Base-by-base conservation (phyloP, 2,113 vertebrate species). In the Argyrosomus japonicus region DNA sequence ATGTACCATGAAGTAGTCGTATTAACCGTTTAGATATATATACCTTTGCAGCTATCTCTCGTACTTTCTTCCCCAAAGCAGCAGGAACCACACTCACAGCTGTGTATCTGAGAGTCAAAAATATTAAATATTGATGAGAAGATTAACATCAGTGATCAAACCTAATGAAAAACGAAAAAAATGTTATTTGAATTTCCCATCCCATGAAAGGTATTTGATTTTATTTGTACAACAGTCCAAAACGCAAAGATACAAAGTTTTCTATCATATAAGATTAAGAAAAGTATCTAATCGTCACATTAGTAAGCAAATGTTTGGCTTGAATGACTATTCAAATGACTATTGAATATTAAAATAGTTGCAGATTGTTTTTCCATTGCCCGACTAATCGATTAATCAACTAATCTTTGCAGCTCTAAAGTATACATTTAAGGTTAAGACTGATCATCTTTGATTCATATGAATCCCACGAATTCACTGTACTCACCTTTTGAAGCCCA, bases 401-500 rank as follows among this genome's bases (percentile, higher is more conserved):
- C 27, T 54, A 17, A 40, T 56, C 2, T 2, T 36, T 27, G 23
- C 15, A 50, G 45, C 23, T 17, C 43, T 19, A 11, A 60, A 60
- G 3, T 25, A 25, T 18, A 15, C n/a, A 1, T n/a, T 15, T 58
- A 58, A 12, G 50, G 11, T 18, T 36, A 25, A 40, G 11, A 13
- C 47, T 40, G 15, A 60, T 21, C 10, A 27, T 75, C 50, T 64
- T 48, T 63, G 25, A 64, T 51, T 50, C 8, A 56, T 10, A 47
- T 29, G 5, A 13, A 18, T 56, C 12, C 47, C 57, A n/a, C 5
- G 1, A 18, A 65, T 64, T 62, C 54, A 21, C 18, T 64, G 4
- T 0, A 63, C 93, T 93, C 54, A 96, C 95, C 95, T 93, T 94
- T 95, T 97, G 72, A 96, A 97, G 61, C 95, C 95, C 63, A 97